Evolutionary conservation across 2,888 invertebrate genomes (phyloP).

Genomic region (Plebejus anna): DNA sequence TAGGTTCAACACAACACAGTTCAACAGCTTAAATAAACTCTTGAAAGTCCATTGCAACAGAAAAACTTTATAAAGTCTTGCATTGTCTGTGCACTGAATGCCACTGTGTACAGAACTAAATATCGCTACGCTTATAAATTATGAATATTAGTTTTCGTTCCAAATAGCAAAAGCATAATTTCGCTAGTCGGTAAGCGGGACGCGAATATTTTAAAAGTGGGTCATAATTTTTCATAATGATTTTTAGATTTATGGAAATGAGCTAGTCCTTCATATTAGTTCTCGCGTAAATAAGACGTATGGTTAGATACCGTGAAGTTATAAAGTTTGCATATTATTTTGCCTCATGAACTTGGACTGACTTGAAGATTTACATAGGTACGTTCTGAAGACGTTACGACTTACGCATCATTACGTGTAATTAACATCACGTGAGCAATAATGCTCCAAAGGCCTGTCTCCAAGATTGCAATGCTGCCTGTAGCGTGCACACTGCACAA

Average conservation of each 20-base stretch:
- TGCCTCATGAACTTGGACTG: too few relatives aligned
- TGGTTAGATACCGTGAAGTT: too few relatives aligned
- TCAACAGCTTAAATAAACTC: neutral
- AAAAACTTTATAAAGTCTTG: neutral
- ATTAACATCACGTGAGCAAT: too few relatives aligned
- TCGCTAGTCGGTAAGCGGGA: slow-evolving; percentile 9
- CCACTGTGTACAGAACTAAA: neutral
- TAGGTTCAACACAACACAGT: neutral
- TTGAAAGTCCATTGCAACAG: neutral
- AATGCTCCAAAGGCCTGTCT: too few relatives aligned
- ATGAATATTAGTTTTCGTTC: slow-evolving; percentile 4
- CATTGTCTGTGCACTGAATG: neutral
- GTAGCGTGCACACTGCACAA: too few relatives aligned
- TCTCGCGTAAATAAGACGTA: neutral
- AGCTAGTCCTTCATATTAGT: neutral
- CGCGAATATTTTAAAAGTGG: slow-evolving; percentile 17
- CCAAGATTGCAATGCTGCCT: too few relatives aligned
- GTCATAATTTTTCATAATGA: slow-evolving; percentile 11
- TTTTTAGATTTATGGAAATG: neutral
- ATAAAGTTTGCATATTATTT: too few relatives aligned
- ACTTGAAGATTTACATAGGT: too few relatives aligned
- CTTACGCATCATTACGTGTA: too few relatives aligned
- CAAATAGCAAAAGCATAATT: slow-evolving; percentile 9
- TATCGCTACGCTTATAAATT: neutral
- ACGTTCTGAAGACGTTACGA: too few relatives aligned